Conservation (phyloP, 2,888 invertebrate genomes). For the Dryocosmus kuriphilus region DNA sequence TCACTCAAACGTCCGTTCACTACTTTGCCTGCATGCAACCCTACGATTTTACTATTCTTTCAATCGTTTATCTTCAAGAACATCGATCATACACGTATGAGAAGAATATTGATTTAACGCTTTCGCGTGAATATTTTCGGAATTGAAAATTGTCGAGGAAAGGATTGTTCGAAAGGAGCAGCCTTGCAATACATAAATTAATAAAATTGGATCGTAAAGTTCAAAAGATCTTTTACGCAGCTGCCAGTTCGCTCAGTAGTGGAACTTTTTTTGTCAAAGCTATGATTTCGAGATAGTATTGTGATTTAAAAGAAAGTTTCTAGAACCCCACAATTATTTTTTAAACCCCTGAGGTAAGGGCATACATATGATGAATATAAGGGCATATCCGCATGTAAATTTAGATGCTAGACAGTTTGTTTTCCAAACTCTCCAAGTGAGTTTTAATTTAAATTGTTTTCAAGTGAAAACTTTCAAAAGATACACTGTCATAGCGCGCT, state of each 20-base stretch:
- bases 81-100: too few relatives aligned
- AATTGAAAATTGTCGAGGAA: conserved; percentile 1
- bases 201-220: conserved; percentile 26
- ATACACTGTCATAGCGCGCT: too few relatives aligned
- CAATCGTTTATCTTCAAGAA: too few relatives aligned
- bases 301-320: neutral
- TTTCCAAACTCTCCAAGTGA: neutral
- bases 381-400: conserved; percentile 9
- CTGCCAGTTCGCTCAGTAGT: neutral
- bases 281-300: neutral
- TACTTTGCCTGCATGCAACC: too few relatives aligned
- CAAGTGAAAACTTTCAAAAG: neutral
- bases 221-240: conserved; percentile 21
- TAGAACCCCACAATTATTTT: neutral
- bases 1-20: too few relatives aligned
- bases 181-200: neutral
- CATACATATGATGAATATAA: conserved; percentile 5
- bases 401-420: conserved; percentile 15
- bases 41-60: too few relatives aligned
- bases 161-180: conserved; percentile 19
- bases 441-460: neutral
- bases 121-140: conserved; percentile 27
- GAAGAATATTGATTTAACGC: conserved; percentile 14
- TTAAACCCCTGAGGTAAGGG: neutral
- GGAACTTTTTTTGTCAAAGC: conserved; percentile 21